Evolutionary conservation across 2,888 invertebrate species (phyloP), one percentile per base, ranked within the genome.

Genomic region (Drosophila phalerata): DNA sequence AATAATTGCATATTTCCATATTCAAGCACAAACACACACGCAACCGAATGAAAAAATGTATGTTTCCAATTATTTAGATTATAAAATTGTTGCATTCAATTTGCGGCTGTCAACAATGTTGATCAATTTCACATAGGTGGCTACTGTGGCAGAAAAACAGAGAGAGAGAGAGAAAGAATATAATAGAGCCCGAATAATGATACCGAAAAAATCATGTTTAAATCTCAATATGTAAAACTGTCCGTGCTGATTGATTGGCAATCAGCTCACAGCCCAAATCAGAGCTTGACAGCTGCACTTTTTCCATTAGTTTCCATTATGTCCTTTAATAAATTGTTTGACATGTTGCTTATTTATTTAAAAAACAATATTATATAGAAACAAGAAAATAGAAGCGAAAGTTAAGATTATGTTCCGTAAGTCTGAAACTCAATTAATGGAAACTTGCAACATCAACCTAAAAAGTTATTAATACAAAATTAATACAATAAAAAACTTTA

Each of bases 11-110:
- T 15, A 51, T 40, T 40, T 67, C 38, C 9, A 17, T 56, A 52
- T 22, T 37, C 17, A 10, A 8, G 32, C 15, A 11, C 3, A 22
- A 22, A 22, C 38, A 34, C 57, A 53, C 32, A 40, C 55, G 5
- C 22, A 15, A 4, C 5, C 2, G 34, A 3, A 49, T 8, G 10
- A 15, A 38, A 28, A 22, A 60, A 17, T 53, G 5, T 3, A 38
- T 52, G 38, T 47, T 40, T 48, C 47, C 38, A 40, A 38, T 56
- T 67, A 74, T 73, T 73, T 62, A 51, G 69, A 67, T 67, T 78
- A 49, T 42, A 52, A 43, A 55, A 51, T 69, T 69, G 37, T 57
- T 56, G 45, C 43, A 70, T 60, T 51, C 58, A 49, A 57, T 60
- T 55, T 43, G 61, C 19, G 19, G 61, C 56, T 62, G 61, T 53